Evolutionary conservation across 2,888 invertebrate genomes (phyloP).

Genomic region (Orthosia incerta): DNA sequence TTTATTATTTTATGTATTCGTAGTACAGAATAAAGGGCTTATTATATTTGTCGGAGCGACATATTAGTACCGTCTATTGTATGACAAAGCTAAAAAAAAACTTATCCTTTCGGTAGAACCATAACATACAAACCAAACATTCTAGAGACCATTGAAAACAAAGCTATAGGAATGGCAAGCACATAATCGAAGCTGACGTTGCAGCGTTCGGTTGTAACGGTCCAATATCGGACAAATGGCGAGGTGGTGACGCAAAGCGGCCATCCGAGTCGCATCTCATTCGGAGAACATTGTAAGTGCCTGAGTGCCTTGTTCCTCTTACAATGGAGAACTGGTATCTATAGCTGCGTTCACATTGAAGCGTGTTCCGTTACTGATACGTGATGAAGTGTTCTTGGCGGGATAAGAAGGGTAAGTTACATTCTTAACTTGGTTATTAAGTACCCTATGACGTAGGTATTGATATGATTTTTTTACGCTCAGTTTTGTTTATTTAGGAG

Average conservation of each 20-base stretch:
- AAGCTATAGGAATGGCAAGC: slow-evolving; percentile 58
- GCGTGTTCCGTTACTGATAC: slow-evolving; percentile 16
- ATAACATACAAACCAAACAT: slow-evolving; percentile 43
- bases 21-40: too few species aligned
- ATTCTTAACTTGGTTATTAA: neutral
- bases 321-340: slow-evolving; percentile 35
- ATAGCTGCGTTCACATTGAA: slow-evolving; percentile 59
- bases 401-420: neutral
- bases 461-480: neutral
- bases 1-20: too few species aligned
- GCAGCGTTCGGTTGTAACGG: slow-evolving; percentile 69
- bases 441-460: neutral
- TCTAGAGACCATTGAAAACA: slow-evolving; percentile 57
- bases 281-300: slow-evolving; percentile 73
- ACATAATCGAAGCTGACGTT: slow-evolving; percentile 73
- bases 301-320: slow-evolving; percentile 64
- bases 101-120: slow-evolving; percentile 16
- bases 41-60: too few species aligned
- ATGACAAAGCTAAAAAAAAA: too few species aligned
- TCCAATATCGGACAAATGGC: slow-evolving; percentile 80
- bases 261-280: slow-evolving; percentile 79
- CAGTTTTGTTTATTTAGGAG: neutral
- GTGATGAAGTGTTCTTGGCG: neutral
- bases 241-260: slow-evolving; percentile 79
- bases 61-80: too few species aligned